Conservation (phyloP, 2,888 invertebrate species). For the Caenorhabditis macrosperma region DNA sequence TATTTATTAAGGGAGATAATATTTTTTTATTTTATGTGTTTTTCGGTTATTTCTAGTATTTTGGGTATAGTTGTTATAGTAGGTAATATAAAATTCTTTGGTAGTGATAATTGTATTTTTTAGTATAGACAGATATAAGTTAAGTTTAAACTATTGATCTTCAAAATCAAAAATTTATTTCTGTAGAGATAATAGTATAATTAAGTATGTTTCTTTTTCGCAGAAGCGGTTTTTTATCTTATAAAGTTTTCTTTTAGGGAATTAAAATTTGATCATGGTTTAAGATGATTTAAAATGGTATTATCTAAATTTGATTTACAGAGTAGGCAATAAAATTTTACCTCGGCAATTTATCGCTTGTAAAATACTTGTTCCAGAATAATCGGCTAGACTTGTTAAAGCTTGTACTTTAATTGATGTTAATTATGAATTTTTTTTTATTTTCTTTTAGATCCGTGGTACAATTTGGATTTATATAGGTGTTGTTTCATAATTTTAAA, state of each 20-base stretch:
- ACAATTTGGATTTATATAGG: constrained; percentile 63
- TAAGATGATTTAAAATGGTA: constrained; percentile 71
- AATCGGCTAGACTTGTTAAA: constrained; percentile 75
- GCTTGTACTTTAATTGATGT: constrained; percentile 72
- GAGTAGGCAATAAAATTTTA: constrained; percentile 71
- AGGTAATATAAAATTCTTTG: constrained; percentile 71
- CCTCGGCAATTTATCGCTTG: constrained; percentile 72
- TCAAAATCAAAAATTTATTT: constrained; percentile 75
- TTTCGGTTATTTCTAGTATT: constrained; percentile 72
- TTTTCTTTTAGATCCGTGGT: constrained; percentile 61
- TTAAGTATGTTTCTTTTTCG: constrained; percentile 73
- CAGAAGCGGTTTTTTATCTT: constrained; percentile 69
- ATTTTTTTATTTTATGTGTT: constrained; percentile 74
- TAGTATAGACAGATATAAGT: constrained; percentile 69
- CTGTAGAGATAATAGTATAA: constrained; percentile 74
- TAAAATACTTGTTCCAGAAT: constrained; percentile 75
- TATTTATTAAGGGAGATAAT: constrained; percentile 55
- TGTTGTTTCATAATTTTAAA: constrained; percentile 65
- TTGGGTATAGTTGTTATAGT: constrained; percentile 71
- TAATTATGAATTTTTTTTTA: constrained; percentile 58
- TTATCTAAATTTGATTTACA: constrained; percentile 75
- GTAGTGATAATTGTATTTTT: constrained; percentile 71
- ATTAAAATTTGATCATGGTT: constrained; percentile 74
- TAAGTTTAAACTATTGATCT: constrained; percentile 76
- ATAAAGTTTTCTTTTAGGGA: constrained; percentile 67